These are phyloP conservation scores for Orgyia antiqua DNA, from an alignment of 2,888 invertebrate genomes.

Conservation along the genomic window DNA sequence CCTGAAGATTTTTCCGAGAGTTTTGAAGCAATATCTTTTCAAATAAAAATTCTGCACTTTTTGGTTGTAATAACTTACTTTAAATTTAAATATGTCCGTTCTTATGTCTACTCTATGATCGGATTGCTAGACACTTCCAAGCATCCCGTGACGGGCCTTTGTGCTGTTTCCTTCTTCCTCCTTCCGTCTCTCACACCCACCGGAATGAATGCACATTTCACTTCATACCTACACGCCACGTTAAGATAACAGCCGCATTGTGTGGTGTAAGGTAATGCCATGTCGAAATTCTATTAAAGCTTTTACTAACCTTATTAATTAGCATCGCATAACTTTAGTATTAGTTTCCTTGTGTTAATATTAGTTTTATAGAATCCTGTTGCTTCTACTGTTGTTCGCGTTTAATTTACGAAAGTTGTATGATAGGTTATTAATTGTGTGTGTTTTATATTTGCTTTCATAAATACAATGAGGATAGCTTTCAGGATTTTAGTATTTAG, in stretches of 20 bases:
- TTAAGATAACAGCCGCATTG: slow-evolving; percentile 28
- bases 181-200: slow-evolving; percentile 32
- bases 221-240: slow-evolving; percentile 28
- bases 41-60: no score
- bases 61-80: no score
- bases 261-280: slow-evolving; percentile 13
- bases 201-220: slow-evolving; percentile 47
- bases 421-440: no score
- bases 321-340: slow-evolving; percentile 3
- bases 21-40: no score
- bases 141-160: slow-evolving; percentile 46
- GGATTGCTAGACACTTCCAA: slow-evolving; percentile 38
- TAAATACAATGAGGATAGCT: no score
- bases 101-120: slow-evolving; percentile 22
- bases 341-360: background rate
- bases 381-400: no score
- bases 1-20: no score
- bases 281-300: slow-evolving; percentile 3
- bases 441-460: no score
- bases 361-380: background rate
- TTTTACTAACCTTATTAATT: slow-evolving; percentile 15
- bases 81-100: background rate
- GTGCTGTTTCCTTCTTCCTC: slow-evolving; percentile 47
- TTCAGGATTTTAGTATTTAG: no score
- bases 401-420: no score